phyloP scores from a whole-genome alignment of 2,113 vertebrate species.

The Agapornis roseicollis region DNA sequence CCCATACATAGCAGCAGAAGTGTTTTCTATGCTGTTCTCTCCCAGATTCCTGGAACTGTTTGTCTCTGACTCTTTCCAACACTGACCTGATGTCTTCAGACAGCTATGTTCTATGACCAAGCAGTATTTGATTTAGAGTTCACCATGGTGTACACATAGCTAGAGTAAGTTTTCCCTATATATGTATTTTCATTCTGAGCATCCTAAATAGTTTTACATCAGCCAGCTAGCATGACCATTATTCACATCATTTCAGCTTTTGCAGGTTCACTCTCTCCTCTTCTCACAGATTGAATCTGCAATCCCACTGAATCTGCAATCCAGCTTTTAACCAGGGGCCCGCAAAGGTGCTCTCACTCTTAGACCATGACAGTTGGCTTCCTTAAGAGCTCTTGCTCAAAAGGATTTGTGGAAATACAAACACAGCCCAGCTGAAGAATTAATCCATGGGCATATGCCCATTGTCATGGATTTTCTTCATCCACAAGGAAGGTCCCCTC shows the following conservation, averaged over 20 bases:
- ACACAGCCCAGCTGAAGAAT: not conserved
- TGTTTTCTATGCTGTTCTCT: not conserved
- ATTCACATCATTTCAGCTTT: not conserved
- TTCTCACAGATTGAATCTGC: not conserved
- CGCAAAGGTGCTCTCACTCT: not conserved
- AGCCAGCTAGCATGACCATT: not conserved
- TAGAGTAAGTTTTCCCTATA: not conserved
- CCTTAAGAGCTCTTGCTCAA: not conserved
- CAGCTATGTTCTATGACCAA: not conserved
- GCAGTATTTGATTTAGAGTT: not conserved
- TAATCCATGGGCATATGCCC: not conserved
- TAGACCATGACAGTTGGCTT: not conserved
- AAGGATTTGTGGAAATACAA: not conserved
- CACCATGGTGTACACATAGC: fast-evolving
- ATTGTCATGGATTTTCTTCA: not conserved
- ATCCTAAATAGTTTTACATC: not conserved
- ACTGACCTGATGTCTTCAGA: not conserved
- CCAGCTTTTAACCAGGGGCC: not conserved
- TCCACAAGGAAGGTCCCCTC: not conserved
- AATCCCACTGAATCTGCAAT: not conserved
- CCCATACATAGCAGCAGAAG: not conserved
- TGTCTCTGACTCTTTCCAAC: not conserved
- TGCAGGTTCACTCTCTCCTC: not conserved
- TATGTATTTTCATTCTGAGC: not conserved
- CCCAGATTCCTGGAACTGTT: not conserved